phyloP scores from a whole-genome alignment of 2,888 invertebrate genomes.

The Athalia circularis region DNA sequence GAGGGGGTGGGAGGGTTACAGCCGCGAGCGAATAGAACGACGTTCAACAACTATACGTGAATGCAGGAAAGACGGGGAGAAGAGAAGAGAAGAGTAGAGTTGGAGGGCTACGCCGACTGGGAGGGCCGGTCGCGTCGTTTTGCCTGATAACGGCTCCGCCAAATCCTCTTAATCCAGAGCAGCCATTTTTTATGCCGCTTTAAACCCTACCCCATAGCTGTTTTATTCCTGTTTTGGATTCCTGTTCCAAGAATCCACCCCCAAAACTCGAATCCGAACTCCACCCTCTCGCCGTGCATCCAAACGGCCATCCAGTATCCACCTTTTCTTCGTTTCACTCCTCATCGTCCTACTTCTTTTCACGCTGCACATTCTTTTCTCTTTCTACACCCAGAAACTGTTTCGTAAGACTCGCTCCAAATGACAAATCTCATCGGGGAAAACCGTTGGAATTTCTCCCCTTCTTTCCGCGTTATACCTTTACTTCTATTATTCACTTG shows the following conservation, averaged over 20 bases:
- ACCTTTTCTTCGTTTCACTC: no score
- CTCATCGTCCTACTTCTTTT: no score
- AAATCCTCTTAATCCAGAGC: constrained; percentile 59
- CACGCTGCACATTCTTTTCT: no score
- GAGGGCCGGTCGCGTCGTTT: constrained; percentile 48
- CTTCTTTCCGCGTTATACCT: no score
- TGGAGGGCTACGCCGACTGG: constrained; percentile 23
- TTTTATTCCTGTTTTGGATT: constrained; percentile 33
- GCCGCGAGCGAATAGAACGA: constrained; percentile 22
- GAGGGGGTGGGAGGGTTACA: neutral
- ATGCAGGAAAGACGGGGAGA: constrained; percentile 36
- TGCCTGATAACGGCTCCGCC: constrained; percentile 56
- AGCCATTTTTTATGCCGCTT: constrained; percentile 57
- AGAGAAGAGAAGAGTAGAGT: neutral
- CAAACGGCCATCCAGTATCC: no score
- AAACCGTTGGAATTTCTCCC: no score
- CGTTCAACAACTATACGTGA: constrained; percentile 39
- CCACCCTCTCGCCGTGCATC: neutral
- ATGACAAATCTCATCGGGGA: no score
- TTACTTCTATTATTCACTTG: no score
- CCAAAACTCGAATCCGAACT: neutral
- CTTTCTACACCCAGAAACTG: no score
- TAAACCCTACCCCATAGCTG: constrained; percentile 50
- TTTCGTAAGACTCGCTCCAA: no score
- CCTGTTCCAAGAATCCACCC: neutral